Percentiles rank a stretch among this genome's conserved stretches.
phyloP scores from a whole-genome alignment of 2,797 vertebrate species.

The Pseudochirops corinnae region DNA sequence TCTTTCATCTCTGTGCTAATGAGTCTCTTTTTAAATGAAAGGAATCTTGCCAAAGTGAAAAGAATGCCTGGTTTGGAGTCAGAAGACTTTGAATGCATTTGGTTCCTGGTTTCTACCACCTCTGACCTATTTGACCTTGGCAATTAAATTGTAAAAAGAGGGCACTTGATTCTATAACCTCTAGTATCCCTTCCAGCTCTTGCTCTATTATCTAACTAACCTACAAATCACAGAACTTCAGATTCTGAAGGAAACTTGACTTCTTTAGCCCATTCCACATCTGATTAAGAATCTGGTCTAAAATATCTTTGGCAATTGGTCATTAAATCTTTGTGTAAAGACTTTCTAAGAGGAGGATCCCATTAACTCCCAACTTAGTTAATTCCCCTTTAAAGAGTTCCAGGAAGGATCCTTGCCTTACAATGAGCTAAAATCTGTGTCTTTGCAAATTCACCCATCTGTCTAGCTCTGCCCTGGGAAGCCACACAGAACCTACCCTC shows the following conservation, averaged over 20 bases:
- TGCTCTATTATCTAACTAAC: neutral
- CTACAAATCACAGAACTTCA: neutral
- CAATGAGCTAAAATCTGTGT: neutral
- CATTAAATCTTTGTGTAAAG: neutral
- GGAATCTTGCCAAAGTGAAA: neutral
- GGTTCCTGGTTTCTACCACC: neutral
- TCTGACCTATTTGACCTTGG: neutral
- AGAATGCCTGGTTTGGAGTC: neutral
- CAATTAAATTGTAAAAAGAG: neutral
- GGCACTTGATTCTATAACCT: neutral
- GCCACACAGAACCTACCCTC: neutral
- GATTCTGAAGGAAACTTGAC: neutral
- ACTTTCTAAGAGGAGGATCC: neutral
- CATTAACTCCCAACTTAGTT: neutral
- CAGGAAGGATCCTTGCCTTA: neutral
- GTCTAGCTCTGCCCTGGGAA: neutral
- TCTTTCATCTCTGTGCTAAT: neutral
- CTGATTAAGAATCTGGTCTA: neutral
- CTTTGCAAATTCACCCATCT: neutral
- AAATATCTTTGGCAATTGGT: neutral
- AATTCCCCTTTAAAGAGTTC: neutral
- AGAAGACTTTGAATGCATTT: neutral
- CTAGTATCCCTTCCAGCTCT: neutral
- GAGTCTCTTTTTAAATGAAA: neutral
- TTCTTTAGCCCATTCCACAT: neutral